phyloP scores from a whole-genome alignment of 1,140 invertebrate genomes.

The Nylanderia fulva region DNA sequence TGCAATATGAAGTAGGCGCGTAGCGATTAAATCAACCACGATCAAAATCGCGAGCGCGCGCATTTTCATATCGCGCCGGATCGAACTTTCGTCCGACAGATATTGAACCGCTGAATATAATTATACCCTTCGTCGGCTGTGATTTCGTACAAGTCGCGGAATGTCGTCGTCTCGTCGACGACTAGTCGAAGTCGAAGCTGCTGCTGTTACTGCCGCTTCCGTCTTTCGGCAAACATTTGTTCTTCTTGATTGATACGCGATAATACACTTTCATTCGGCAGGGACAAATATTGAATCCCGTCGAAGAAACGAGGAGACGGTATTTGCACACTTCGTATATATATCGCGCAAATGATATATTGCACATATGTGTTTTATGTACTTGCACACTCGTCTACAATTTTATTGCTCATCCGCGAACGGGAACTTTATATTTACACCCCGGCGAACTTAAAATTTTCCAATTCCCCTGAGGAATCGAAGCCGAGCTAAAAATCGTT shows the following conservation, averaged over 20 bases:
- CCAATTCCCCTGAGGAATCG: background rate
- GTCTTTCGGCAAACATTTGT: slow-evolving; percentile 61
- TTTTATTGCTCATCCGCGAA: slow-evolving; percentile 58
- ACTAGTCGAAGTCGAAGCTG: slow-evolving; percentile 10
- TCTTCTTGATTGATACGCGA: slow-evolving; percentile 70
- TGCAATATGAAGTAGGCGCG: slow-evolving; percentile 14
- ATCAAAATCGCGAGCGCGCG: too few species aligned
- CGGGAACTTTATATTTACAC: slow-evolving; percentile 46
- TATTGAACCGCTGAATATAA: slow-evolving; percentile 44
- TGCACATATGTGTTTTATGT: slow-evolving; percentile 44
- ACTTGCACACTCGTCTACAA: slow-evolving; percentile 60
- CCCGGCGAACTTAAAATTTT: slow-evolving; percentile 32
- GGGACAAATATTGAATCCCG: slow-evolving; percentile 69
- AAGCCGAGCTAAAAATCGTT: slow-evolving; percentile 19
- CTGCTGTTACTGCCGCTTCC: background rate
- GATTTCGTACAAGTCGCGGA: slow-evolving; percentile 2
- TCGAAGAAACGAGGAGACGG: slow-evolving; percentile 51
- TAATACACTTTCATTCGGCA: slow-evolving; percentile 67
- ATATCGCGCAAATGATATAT: slow-evolving; percentile 57
- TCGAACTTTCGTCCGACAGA: background rate
- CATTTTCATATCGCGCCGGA: background rate
- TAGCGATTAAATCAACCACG: slow-evolving; percentile 36
- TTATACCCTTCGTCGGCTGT: slow-evolving; percentile 2
- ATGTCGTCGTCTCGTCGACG: background rate
- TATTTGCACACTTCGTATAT: slow-evolving; percentile 57